Conservation (phyloP, 2,888 invertebrate species). For the Podabrus alpinus region DNA sequence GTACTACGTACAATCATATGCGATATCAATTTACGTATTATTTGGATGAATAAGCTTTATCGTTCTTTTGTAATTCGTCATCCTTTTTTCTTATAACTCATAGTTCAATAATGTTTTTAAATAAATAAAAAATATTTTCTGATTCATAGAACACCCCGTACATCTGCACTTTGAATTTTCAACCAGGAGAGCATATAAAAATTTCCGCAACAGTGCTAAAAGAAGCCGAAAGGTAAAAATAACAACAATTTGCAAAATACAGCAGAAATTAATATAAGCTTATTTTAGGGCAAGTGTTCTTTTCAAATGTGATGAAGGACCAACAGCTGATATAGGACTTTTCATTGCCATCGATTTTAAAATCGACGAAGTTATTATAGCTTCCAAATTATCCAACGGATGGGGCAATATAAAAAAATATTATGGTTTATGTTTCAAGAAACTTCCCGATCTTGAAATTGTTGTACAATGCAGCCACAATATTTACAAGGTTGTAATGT, state of each 20-base stretch:
- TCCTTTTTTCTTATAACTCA: background rate
- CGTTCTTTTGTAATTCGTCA: background rate
- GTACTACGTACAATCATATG: background rate
- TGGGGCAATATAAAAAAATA: background rate
- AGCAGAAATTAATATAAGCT: background rate
- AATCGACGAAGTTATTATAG: background rate
- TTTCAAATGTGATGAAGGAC: background rate
- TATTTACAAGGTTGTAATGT: background rate
- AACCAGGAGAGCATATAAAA: conserved; percentile 68
- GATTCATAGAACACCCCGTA: conserved; percentile 65
- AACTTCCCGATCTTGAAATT: background rate
- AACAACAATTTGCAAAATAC: background rate
- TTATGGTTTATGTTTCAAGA: background rate
- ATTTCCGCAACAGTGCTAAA: conserved; percentile 63
- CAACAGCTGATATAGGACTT: background rate
- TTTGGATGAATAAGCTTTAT: background rate
- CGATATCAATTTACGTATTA: background rate
- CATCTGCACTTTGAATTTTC: conserved; percentile 64
- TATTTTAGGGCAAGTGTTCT: background rate
- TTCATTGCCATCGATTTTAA: background rate
- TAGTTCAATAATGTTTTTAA: background rate
- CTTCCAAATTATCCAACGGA: background rate
- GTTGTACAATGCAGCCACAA: background rate
- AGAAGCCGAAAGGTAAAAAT: conserved; percentile 60
- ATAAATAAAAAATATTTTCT: background rate